A percentile compares a stretch with the other conserved stretches of the same genome.
These are phyloP conservation scores for Sciurus vulgaris DNA, from an alignment of 2,797 vertebrate species.

Conservation along the genomic window DNA sequence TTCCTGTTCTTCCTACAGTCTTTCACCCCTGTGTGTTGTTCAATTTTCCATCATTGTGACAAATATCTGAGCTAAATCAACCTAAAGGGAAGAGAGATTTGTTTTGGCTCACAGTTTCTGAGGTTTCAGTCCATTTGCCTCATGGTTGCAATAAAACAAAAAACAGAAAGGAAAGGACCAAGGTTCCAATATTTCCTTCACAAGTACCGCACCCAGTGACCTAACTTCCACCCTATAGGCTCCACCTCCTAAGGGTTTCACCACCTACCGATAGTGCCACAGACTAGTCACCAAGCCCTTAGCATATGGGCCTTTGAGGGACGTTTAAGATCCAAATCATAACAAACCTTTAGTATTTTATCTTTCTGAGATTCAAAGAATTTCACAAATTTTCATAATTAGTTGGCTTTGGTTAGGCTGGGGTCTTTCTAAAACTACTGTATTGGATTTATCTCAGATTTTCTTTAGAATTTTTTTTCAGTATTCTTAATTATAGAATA, in stretches of 20 bases:
- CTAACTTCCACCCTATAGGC: too few relatives aligned
- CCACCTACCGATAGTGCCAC: too few relatives aligned
- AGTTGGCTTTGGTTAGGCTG: neutral
- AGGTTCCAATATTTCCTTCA: neutral
- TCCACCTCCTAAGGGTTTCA: too few relatives aligned
- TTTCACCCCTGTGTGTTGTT: neutral
- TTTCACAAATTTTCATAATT: slow-evolving; percentile 12
- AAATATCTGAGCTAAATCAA: neutral
- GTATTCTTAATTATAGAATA: neutral
- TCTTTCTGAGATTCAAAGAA: neutral
- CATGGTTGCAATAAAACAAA: too few relatives aligned
- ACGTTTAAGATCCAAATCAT: neutral
- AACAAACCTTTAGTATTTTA: neutral
- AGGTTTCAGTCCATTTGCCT: neutral
- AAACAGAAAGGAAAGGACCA: neutral
- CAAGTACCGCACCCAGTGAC: too few relatives aligned
- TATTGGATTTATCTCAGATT: neutral
- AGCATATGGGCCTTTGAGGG: neutral
- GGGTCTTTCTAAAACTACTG: neutral
- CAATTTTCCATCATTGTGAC: neutral
- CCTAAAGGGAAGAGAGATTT: neutral
- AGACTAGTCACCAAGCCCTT: neutral
- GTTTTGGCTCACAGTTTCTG: neutral
- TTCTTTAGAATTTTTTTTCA: neutral
- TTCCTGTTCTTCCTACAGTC: neutral